Base-by-base conservation (phyloP, 2,888 invertebrate species). In the Caprella mutica region DNA sequence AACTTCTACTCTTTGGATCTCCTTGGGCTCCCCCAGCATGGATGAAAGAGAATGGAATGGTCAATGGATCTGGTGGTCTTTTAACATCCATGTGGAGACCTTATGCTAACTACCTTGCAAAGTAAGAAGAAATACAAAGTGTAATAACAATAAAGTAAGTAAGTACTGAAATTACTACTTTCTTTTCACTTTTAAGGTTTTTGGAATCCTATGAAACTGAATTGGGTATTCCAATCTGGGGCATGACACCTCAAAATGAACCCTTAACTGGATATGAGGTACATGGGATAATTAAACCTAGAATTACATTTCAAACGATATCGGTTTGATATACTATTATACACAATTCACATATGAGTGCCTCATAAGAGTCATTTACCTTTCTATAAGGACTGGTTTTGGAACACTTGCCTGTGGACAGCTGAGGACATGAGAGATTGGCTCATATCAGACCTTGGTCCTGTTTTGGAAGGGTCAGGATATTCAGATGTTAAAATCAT, bases 241-340 rank as follows among this genome's bases (percentile, higher is more conserved):
- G 82, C 0, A 74, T 92, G 29, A 86, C 91, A 0, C 84, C 86
- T 0, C 87, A 88, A 24, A 93, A 93, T 70, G 92, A 93, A 70
- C 92, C 93, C 0, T 68, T 79, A 3, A 81, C 83, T 68, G 82
- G 81, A 14, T 73, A 80, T 3, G 57, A 39, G 24, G 52, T 52
- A 9, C 27, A 33, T 40, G n/a, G 8, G 8, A 33, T 33, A 14
- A 8, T 9, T 33, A 33, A 8, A 33, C 14, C 8, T 14, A 9
- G 8, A 33, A 14, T 14, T 33, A 14, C 14, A 8, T 33, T 33
- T 9, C 33, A 8, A 9, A 33, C 8, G 9, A 14, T 14, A 8
- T 9, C 33, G 8, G 14, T 8, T 8, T 33, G 33, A 33, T 9
- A 8, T 33, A 14, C 33, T 33, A 9, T 33, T 14, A 33, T 9